Conservation (phyloP, 2,113 vertebrate species). For the Paedocypris sp. region DNA sequence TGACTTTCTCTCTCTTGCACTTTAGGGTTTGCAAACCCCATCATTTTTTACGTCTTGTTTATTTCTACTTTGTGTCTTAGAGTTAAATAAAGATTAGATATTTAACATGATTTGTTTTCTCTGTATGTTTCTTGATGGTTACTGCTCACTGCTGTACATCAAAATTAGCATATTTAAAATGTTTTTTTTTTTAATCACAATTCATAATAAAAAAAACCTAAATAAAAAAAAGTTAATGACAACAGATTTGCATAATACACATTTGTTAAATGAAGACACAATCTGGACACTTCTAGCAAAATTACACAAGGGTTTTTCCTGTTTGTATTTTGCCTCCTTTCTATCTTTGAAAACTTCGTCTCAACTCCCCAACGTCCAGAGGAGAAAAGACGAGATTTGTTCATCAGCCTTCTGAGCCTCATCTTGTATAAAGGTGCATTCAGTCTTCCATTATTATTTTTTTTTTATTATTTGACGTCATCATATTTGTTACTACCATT, state of each 20-base stretch:
- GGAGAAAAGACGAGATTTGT: slow-evolving; percentile 25
- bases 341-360: not conserved
- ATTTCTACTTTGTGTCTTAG: slow-evolving; percentile 47
- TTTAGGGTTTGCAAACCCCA: slow-evolving; percentile 46
- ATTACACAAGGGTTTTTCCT: slow-evolving; percentile 7
- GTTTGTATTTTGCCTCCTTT: not conserved
- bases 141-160: too few relatives aligned
- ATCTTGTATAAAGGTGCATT: slow-evolving; percentile 30
- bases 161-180: too few relatives aligned
- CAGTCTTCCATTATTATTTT: slow-evolving; percentile 13
- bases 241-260: too few relatives aligned
- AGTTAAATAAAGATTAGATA: slow-evolving; percentile 63
- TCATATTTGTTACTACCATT: not conserved
- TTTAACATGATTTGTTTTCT: slow-evolving; percentile 45
- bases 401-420: slow-evolving; percentile 26
- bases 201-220: too few relatives aligned
- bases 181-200: too few relatives aligned
- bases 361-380: slow-evolving; percentile 23
- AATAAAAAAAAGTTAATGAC: too few relatives aligned
- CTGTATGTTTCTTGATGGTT: slow-evolving; percentile 44
- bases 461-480: not conserved
- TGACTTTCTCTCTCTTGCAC: slow-evolving; percentile 44
- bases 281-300: not conserved
- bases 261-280: not conserved
- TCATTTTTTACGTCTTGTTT: slow-evolving; percentile 34